Evolutionary conservation across 92 coral and sea anemone species (phyloP).

Genomic region (Phenganax subtilis): DNA sequence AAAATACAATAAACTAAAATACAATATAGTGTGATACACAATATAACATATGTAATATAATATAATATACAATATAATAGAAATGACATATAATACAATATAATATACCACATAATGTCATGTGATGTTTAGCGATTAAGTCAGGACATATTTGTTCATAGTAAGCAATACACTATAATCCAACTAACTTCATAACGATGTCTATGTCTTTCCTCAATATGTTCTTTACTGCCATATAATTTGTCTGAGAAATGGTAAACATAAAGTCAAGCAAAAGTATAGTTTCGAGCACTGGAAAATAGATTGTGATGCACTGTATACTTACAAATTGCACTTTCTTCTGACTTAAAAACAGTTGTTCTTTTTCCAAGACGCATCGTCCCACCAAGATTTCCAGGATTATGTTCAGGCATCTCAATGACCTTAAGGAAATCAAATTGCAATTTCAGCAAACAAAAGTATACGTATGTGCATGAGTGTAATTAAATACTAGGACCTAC

Average conservation of each 20-base stretch:
- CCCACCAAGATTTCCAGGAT: conserved; percentile 93
- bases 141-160: no score
- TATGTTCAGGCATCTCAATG: conserved; percentile 98
- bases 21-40: neutral
- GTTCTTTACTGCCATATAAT: conserved; percentile 71
- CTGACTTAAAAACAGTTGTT: conserved; percentile 73
- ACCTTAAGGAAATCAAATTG: conserved; percentile 52
- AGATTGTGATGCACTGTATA: neutral
- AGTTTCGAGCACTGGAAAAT: neutral
- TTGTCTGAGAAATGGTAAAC: conserved; percentile 43
- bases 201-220: conserved; percentile 92
- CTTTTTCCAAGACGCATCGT: conserved; percentile 96
- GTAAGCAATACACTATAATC: no score
- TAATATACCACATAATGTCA: no score
- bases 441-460: neutral
- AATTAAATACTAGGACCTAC: conserved; percentile 41
- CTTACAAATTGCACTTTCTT: conserved; percentile 46
- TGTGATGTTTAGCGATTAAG: no score
- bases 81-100: no score
- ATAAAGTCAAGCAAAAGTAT: neutral
- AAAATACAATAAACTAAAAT: neutral
- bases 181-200: conserved; percentile 80
- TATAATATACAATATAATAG: no score
- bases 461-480: neutral
- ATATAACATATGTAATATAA: no score